Conservation (phyloP, 2,797 vertebrate genomes). For the Onychomys leucogaster region DNA sequence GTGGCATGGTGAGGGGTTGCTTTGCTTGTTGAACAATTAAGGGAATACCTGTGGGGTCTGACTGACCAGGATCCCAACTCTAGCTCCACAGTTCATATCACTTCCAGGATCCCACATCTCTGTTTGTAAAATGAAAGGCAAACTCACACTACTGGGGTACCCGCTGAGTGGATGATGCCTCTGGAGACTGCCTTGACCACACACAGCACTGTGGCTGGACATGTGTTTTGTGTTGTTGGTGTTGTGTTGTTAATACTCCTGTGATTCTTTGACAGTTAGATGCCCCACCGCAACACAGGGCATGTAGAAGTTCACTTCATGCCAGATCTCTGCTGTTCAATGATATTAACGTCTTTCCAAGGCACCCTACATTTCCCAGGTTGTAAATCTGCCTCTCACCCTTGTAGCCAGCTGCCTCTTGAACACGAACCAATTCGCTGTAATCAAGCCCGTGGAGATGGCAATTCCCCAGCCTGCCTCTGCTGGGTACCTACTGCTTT, state of each 20-base stretch:
- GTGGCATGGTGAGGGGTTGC: too few relatives aligned
- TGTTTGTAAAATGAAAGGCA: neutral
- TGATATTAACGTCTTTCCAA: slow-evolving; percentile 47
- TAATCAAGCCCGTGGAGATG: slow-evolving; percentile 56
- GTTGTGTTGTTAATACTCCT: neutral
- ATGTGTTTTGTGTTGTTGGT: neutral
- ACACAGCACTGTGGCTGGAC: fast-evolving
- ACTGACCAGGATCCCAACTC: neutral
- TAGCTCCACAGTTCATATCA: neutral
- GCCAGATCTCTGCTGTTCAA: neutral
- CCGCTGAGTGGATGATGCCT: neutral
- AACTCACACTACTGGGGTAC: neutral
- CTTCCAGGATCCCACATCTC: neutral
- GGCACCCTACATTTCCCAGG: slow-evolving; percentile 36
- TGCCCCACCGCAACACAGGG: neutral
- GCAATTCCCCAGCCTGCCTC: slow-evolving; percentile 61
- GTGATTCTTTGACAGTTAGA: neutral
- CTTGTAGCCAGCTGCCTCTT: slow-evolving; percentile 68
- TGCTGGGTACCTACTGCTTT: slow-evolving; percentile 61
- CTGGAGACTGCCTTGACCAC: neutral
- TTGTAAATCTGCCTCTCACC: slow-evolving; percentile 70
- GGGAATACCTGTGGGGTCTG: neutral
- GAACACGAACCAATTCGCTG: slow-evolving; percentile 70
- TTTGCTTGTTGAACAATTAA: neutral
- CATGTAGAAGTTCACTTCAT: neutral